phyloP scores from a whole-genome alignment of 2,888 invertebrate species.

The Lepetodrilus schrolli region DNA sequence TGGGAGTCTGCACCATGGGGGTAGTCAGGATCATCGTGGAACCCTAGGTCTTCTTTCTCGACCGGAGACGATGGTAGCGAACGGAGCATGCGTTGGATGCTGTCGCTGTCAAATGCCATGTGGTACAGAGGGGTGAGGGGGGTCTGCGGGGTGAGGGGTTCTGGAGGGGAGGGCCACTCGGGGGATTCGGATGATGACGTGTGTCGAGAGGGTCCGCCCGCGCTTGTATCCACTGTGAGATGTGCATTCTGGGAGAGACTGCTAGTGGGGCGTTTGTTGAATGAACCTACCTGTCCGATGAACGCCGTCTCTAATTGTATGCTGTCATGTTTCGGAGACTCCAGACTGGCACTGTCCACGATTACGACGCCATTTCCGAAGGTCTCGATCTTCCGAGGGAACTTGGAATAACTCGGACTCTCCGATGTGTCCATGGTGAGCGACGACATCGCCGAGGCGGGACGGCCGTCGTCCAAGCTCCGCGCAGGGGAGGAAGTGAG shows the following conservation, averaged over 20 bases:
- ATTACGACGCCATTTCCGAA: conserved; percentile 27
- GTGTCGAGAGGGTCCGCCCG: conserved; percentile 35
- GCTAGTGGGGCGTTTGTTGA: neutral
- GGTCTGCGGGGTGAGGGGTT: conserved; percentile 66
- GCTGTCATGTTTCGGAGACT: neutral
- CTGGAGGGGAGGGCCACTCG: conserved; percentile 72
- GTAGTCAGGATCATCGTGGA: conserved; percentile 56
- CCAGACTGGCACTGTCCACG: neutral
- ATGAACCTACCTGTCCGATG: neutral
- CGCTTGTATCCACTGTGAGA: conserved; percentile 41
- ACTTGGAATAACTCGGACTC: conserved; percentile 6
- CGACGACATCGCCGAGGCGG: conserved; percentile 50
- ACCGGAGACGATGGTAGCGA: conserved; percentile 83
- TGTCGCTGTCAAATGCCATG: conserved; percentile 84
- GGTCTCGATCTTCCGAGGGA: neutral
- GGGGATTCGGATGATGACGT: conserved; percentile 75
- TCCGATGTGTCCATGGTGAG: conserved; percentile 35
- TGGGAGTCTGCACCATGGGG: conserved; percentile 29
- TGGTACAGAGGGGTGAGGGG: conserved; percentile 63
- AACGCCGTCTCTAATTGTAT: neutral
- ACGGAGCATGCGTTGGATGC: conserved; percentile 93
- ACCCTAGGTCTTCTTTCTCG: conserved; percentile 60
- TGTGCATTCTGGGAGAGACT: conserved; percentile 22
- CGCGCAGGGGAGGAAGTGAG: conserved; percentile 23
- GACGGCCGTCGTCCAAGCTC: conserved; percentile 40